Base-by-base conservation (phyloP, 2,113 vertebrate species). In the Rhinichthys klamathensis region DNA sequence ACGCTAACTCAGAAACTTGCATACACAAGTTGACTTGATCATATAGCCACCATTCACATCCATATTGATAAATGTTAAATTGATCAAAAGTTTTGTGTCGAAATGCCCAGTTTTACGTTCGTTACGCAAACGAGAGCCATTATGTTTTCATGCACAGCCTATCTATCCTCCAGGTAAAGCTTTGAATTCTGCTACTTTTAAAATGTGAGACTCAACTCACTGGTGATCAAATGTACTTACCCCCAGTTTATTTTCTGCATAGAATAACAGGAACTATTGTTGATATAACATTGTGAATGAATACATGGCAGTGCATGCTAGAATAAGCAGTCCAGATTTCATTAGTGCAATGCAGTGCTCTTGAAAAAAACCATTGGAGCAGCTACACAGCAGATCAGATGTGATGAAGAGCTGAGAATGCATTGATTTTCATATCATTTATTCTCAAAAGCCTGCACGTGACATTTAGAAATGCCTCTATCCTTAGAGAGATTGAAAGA, bases 391-490 rank as follows among this genome's bases (percentile, higher is more conserved):
- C 13, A 44, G 13, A 75, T 75, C 73, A 63, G 38, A 21, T 21
- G 58, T 65, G 58, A 63, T 63, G 35, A 46, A 80, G 15, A n/a
- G 58, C 16, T 63, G n/a, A 35, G 32, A 63, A 46, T 80, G n/a
- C 38, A 80, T 65, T 80, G n/a, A 65, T 65, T 46, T 63, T 41
- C 58, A 80, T 25, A 27, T 80, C 13, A n/a, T 63, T 63, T 61
- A 63, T 63, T 63, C 23, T 63, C 35, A 61, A 80, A 80, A 80
- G 77, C 56, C 6, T 41, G 76, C 54, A 0, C 23, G 21, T 79
- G 76, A 25, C 76, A 61, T 41, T 79, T 79, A 79, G 41, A 61
- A 79, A 79, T n/a, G 76, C 35, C 76, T 79, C 23, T 79, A 15
- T 79, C 23, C 58, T 2, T 4, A 60, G 75, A 78, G 32, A 60